Conservation (phyloP, 2,113 vertebrate species). For the Eudyptes chrysolophus region DNA sequence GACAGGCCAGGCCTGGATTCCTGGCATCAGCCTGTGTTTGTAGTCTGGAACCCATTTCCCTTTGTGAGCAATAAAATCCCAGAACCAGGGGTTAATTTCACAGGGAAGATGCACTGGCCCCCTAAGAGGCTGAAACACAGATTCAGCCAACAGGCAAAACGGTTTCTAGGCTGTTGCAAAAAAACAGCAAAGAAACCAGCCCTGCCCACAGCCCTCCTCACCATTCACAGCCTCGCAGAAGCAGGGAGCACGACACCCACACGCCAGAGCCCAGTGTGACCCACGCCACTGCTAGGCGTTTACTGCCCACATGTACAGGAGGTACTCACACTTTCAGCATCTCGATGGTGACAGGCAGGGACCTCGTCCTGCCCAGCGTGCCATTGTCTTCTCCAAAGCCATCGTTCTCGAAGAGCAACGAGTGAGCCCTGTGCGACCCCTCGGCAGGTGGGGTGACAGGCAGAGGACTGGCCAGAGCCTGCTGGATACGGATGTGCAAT, state of each 20-base stretch:
- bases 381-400: slow-evolving; percentile 79
- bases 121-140: background rate
- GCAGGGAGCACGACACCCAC: background rate
- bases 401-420: slow-evolving; percentile 88
- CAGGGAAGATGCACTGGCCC: background rate
- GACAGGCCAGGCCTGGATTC: background rate
- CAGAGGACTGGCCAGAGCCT: slow-evolving; percentile 90
- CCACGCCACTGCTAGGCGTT: background rate
- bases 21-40: background rate
- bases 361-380: slow-evolving; percentile 77
- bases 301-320: background rate
- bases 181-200: background rate
- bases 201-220: background rate
- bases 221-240: background rate
- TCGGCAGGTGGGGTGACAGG: slow-evolving; percentile 83
- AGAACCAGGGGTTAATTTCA: background rate
- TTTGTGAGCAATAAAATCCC: background rate
- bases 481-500: slow-evolving; percentile 94
- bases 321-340: slow-evolving; percentile 94
- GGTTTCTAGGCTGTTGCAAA: background rate
- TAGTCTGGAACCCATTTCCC: background rate
- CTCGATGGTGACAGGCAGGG: slow-evolving; percentile 93
- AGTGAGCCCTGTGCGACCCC: slow-evolving; percentile 88
- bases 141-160: background rate
- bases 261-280: fast-evolving